Base-by-base conservation (phyloP, 2,888 invertebrate genomes). In the Rhagophthalmus giganteus region DNA sequence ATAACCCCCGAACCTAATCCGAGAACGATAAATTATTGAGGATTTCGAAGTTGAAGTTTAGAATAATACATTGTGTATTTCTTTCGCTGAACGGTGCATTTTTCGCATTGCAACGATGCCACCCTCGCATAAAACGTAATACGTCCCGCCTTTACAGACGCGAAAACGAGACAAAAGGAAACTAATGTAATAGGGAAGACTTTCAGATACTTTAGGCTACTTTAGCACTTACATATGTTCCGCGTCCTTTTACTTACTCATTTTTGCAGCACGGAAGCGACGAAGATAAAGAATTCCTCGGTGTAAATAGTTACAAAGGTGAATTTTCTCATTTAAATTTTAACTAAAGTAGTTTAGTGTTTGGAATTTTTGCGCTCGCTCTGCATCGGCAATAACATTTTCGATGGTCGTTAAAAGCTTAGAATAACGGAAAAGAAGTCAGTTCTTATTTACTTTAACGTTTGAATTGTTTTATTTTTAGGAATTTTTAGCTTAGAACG, bases 111-210 rank as follows among this genome's bases (percentile, higher is more conserved):
- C 15, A 48, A 34, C 15, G 13, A 8, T 42, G 8, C 41, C 25
- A 20, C 30, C 47, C 47, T 25, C 28, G 37, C 11, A 16, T 28
- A 30, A 38, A 37, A 28, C 8, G 31, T 25, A 32, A 38, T 38
- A 39, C 15, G 32, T 11, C 9, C 35, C 37, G 24, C 44, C 44
- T 38, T 42, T 16, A 24, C 31, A 34, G 34, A 49, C 38, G 37
- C 50, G 44, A 50, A 44, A 42, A 38, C 42, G 38, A 49, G 49
- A 44, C 50, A 50, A 44, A 50, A 50, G 50, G 20, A 42, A 31
- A 44, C 38, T 50, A 42, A 44, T 44, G 50, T 37, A 42, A 44
- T 38, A 27, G 50, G 50, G 44, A 6, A 16, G 48, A 20, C 35
- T 27, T 41, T 28, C 32, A 32, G 24, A 20, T 28, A 28, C 16